Evolutionary conservation across 2,113 vertebrate species (phyloP).

Genomic region (Poeciliopsis retropinna): DNA sequence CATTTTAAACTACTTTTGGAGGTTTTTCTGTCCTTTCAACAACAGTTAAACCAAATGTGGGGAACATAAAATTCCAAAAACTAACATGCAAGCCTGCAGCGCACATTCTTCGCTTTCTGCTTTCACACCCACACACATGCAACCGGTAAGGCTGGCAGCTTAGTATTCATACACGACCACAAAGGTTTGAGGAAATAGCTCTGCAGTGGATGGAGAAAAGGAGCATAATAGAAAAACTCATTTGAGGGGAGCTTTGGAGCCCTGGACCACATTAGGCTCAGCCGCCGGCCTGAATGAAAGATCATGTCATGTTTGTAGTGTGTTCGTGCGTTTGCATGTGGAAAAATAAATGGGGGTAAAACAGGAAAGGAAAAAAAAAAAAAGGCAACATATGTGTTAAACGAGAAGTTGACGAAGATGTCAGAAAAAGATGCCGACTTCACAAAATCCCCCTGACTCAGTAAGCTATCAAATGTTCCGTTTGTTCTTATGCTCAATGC

Average conservation of each 20-base stretch:
- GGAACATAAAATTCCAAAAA: background rate
- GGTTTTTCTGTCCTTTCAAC: background rate
- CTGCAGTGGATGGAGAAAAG: slow-evolving; percentile 49
- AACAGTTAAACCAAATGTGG: background rate
- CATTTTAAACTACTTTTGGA: background rate
- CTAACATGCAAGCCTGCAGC: slow-evolving; percentile 20
- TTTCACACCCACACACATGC: slow-evolving; percentile 8
- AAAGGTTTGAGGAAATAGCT: slow-evolving; percentile 45
- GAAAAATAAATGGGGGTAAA: background rate
- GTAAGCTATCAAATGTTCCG: slow-evolving; percentile 8
- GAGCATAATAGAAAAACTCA: slow-evolving; percentile 58
- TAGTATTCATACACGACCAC: slow-evolving; percentile 45
- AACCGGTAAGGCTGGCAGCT: slow-evolving; percentile 16
- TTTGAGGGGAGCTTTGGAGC: slow-evolving; percentile 54
- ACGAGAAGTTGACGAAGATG: slow-evolving; percentile 28
- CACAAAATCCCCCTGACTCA: slow-evolving; percentile 11
- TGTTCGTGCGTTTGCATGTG: background rate
- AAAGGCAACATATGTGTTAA: slow-evolving; percentile 39
- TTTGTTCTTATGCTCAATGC: slow-evolving; percentile 8
- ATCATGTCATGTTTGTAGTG: slow-evolving; percentile 42
- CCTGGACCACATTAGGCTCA: slow-evolving; percentile 51
- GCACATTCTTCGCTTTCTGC: background rate
- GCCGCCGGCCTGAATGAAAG: slow-evolving; percentile 57
- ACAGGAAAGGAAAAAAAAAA: background rate
- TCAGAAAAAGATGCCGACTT: slow-evolving; percentile 30